These are phyloP conservation scores for Amphiprion clarkii DNA, from an alignment of 2,797 vertebrate species.

Conservation along the genomic window DNA sequence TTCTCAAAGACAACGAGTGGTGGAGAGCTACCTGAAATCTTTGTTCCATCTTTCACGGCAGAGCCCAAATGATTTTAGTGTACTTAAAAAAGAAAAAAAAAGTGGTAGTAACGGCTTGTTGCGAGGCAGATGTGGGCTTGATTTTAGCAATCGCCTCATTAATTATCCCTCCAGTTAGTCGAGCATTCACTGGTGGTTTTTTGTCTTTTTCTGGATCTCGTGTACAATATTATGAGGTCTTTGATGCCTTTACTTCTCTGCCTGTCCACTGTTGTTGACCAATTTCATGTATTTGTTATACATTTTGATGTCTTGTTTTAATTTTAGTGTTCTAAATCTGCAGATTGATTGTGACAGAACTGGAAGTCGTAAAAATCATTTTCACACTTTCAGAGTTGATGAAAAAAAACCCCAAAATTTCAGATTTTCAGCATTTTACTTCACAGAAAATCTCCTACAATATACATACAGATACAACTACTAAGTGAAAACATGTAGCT, in stretches of 20 bases:
- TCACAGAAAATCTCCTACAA: neutral
- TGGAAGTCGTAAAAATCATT: too few species aligned
- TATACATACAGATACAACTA: too few species aligned
- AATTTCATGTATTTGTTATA: neutral
- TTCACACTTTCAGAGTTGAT: too few species aligned
- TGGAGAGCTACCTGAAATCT: conserved; percentile 55
- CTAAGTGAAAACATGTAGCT: too few species aligned
- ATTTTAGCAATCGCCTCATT: conserved; percentile 5
- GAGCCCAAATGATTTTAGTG: conserved; percentile 1
- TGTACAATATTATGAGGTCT: neutral
- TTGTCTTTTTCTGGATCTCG: neutral
- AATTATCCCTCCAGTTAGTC: conserved; percentile 7
- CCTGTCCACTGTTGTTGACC: neutral
- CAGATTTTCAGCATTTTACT: neutral
- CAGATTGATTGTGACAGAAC: neutral
- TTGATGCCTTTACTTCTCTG: conserved; percentile 5
- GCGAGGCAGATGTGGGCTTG: conserved; percentile 14
- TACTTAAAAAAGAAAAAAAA: too few species aligned
- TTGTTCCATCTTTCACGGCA: conserved; percentile 34
- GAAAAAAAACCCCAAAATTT: neutral
- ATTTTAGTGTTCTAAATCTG: neutral
- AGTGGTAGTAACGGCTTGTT: conserved; percentile 22
- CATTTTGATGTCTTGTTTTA: neutral
- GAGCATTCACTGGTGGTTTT: neutral
- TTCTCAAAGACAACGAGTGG: conserved; percentile 53